Conservation (phyloP, 2,797 vertebrate genomes). For the Enteromius thamalakanensis region DNA sequence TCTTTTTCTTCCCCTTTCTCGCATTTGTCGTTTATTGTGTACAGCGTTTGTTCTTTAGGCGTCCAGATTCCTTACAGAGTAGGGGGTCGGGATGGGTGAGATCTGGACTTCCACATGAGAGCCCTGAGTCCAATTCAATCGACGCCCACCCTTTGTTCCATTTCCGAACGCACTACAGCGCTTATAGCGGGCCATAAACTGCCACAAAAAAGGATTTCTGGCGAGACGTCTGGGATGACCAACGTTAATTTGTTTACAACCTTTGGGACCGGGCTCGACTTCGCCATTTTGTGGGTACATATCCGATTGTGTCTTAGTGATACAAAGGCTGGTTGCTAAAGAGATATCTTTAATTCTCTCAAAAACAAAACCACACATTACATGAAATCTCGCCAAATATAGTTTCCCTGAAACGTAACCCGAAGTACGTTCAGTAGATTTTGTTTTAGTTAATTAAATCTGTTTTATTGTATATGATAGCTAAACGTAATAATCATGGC, state of each 20-base stretch:
- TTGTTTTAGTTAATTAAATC: neutral
- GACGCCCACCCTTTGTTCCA: conserved; percentile 80
- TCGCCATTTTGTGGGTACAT: conserved; percentile 69
- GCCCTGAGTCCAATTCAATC: conserved; percentile 65
- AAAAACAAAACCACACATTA: conserved; percentile 6
- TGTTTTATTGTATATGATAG: neutral
- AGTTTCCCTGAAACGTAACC: neutral
- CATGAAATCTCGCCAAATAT: neutral
- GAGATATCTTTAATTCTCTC: conserved; percentile 49
- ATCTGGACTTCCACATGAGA: conserved; percentile 69
- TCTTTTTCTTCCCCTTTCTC: conserved; percentile 55
- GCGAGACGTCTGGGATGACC: conserved; percentile 80
- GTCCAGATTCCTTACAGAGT: conserved; percentile 64
- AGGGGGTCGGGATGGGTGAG: conserved; percentile 55
- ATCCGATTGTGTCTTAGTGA: conserved; percentile 73
- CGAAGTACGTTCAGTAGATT: neutral
- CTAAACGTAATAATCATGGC: neutral
- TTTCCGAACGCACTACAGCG: conserved; percentile 71
- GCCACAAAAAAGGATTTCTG: conserved; percentile 70
- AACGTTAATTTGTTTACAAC: conserved; percentile 77
- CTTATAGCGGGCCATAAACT: conserved; percentile 72
- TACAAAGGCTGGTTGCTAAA: conserved; percentile 73
- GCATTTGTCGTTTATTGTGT: conserved; percentile 70
- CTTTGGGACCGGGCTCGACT: conserved; percentile 58
- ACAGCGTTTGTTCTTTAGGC: conserved; percentile 63